Evolutionary conservation across 2,888 invertebrate genomes (phyloP).

Genomic region (Eilema depressum): DNA sequence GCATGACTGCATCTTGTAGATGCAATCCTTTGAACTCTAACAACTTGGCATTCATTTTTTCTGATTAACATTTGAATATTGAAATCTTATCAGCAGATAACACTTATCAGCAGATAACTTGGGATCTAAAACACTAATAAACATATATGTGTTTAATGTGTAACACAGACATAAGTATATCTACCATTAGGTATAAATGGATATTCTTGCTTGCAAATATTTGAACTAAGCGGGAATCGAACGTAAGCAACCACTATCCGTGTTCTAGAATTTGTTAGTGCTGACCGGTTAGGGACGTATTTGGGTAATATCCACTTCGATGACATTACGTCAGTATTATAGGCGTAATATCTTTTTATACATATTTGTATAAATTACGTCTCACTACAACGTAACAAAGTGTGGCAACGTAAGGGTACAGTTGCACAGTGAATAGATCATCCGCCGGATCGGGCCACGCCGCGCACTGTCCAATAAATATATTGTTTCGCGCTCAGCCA

Average conservation of each 20-base stretch:
- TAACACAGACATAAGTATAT: no score
- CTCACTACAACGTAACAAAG: slow-evolving; percentile 23
- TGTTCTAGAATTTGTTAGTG: neutral
- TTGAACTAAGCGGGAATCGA: neutral
- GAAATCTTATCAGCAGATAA: no score
- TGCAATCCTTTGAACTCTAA: slow-evolving; percentile 14
- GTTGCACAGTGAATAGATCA: slow-evolving; percentile 81
- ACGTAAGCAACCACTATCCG: neutral
- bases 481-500: slow-evolving; percentile 86
- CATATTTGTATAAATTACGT: slow-evolving; percentile 33
- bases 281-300: neutral
- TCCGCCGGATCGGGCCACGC: slow-evolving; percentile 74
- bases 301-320: neutral
- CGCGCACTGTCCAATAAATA: slow-evolving; percentile 85
- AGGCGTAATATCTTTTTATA: neutral
- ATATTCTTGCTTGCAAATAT: neutral
- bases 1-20: slow-evolving; percentile 20
- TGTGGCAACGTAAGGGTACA: slow-evolving; percentile 65
- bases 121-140: neutral
- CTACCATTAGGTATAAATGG: neutral
- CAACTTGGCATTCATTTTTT: slow-evolving; percentile 19
- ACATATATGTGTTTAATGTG: neutral
- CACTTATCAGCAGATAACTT: no score
- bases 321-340: neutral
- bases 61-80: neutral